Conservation (phyloP, 1,140 invertebrate species). For the Chrysomallon squamiferum region DNA sequence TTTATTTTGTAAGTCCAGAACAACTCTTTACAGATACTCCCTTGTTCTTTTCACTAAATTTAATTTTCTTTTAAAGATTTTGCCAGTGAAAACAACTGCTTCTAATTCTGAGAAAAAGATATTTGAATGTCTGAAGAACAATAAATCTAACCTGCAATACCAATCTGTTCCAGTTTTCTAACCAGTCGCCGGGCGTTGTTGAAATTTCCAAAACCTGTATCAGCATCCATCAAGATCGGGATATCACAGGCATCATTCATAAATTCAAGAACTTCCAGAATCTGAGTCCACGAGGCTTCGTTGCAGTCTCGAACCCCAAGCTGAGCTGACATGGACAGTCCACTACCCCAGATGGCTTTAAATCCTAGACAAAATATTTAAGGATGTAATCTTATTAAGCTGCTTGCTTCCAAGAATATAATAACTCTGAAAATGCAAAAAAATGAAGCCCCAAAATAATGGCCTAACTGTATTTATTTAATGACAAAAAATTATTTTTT, state of each 20-base stretch:
- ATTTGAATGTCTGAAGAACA: too few species aligned
- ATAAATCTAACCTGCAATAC: constrained; percentile 59
- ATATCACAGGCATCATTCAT: constrained; percentile 65
- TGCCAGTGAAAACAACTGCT: too few species aligned
- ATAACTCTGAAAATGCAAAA: too few species aligned
- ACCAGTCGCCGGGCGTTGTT: constrained; percentile 66
- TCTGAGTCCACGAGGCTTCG: constrained; percentile 67
- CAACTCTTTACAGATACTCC: too few species aligned
- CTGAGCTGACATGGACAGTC: constrained; percentile 64
- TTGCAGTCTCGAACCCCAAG: constrained; percentile 65
- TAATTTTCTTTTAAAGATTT: too few species aligned
- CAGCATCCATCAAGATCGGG: constrained; percentile 66
- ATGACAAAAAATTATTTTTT: too few species aligned
- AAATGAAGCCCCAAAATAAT: neutral
- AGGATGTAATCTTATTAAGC: neutral
- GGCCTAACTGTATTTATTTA: neutral
- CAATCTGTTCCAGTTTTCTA: constrained; percentile 63
- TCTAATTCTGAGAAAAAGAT: too few species aligned
- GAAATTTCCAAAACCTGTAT: constrained; percentile 67
- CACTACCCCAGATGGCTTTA: constrained; percentile 66
- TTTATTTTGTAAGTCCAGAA: too few species aligned
- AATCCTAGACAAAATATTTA: constrained; percentile 60
- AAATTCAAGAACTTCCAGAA: constrained; percentile 65
- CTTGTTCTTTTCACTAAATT: too few species aligned
- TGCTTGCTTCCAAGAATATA: neutral